Percentiles rank a stretch among this genome's conserved stretches.
These are phyloP conservation scores for Tribolium madens DNA, from an alignment of 1,140 invertebrate genomes.

Conservation along the genomic window DNA sequence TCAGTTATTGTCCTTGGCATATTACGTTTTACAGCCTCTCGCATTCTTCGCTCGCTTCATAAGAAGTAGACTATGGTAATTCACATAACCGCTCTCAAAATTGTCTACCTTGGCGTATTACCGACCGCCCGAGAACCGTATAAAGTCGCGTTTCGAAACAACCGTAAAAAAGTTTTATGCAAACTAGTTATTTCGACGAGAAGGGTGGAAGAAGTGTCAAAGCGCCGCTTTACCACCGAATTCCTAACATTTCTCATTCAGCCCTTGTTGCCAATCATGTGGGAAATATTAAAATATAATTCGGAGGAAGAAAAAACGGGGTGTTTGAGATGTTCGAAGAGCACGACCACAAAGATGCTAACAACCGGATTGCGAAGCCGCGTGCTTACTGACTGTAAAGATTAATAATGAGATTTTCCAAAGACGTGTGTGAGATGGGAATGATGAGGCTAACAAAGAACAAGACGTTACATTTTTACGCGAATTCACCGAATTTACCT, in stretches of 20 bases:
- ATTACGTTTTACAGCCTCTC: conserved; percentile 57
- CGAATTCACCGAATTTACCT: conserved; percentile 43
- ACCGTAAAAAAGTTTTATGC: conserved; percentile 37
- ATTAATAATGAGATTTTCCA: conserved; percentile 61
- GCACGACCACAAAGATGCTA: conserved; percentile 57
- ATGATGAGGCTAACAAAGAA: conserved; percentile 57
- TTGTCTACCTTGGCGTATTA: conserved; percentile 49
- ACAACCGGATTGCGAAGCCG: conserved; percentile 54
- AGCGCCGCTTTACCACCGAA: conserved; percentile 16
- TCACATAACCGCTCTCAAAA: conserved; percentile 44
- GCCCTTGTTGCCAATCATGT: conserved; percentile 43
- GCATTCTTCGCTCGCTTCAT: conserved; percentile 46
- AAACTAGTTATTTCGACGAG: conserved; percentile 19
- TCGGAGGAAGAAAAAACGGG: conserved; percentile 11
- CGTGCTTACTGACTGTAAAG: conserved; percentile 60
- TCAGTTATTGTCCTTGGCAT: conserved; percentile 58
- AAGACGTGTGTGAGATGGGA: conserved; percentile 60
- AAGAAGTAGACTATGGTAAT: conserved; percentile 46
- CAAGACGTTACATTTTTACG: conserved; percentile 43
- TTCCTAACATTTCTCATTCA: conserved; percentile 33
- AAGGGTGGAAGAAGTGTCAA: background rate
- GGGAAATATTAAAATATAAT: conserved; percentile 45
- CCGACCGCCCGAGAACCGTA: conserved; percentile 19
- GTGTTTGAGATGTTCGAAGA: conserved; percentile 51
- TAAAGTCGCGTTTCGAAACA: conserved; percentile 29